phyloP scores from a whole-genome alignment of 2,888 invertebrate species.

The Alsophila aescularia region DNA sequence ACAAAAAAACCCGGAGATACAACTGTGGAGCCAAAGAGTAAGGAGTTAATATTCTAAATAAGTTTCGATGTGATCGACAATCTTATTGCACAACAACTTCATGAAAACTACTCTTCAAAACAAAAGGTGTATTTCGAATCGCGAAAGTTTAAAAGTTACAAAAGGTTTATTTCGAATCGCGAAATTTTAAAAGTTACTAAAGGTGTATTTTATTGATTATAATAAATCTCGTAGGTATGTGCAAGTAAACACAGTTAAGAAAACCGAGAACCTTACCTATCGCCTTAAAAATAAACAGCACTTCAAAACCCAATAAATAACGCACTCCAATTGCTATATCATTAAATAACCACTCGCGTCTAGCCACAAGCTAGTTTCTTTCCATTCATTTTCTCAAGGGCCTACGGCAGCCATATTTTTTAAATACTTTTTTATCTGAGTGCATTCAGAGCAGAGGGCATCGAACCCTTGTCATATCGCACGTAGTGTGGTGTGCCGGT shows the following conservation, averaged over 20 bases:
- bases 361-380: conserved; percentile 21
- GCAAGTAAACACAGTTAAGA: not conserved
- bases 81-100: no score
- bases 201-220: no score
- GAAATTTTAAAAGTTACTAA: no score
- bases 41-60: no score
- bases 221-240: no score
- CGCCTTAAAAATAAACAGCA: conserved; percentile 3
- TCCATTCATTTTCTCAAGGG: conserved; percentile 31
- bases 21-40: no score
- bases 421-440: conserved; percentile 51
- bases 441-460: conserved; percentile 62
- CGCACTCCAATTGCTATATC: conserved; percentile 1
- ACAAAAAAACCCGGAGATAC: no score
- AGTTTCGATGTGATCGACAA: no score
- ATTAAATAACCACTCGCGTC: conserved; percentile 25
- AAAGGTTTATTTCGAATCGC: no score
- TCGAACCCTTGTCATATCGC: conserved; percentile 74
- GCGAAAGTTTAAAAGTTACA: no score
- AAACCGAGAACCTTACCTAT: not conserved
- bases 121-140: no score
- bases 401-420: conserved; percentile 18
- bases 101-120: no score
- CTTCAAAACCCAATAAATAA: conserved; percentile 17
- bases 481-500: conserved; percentile 53